Evolutionary conservation across 2,113 vertebrate genomes (phyloP).

Genomic region (Calyptommatus sinebrachiatus): DNA sequence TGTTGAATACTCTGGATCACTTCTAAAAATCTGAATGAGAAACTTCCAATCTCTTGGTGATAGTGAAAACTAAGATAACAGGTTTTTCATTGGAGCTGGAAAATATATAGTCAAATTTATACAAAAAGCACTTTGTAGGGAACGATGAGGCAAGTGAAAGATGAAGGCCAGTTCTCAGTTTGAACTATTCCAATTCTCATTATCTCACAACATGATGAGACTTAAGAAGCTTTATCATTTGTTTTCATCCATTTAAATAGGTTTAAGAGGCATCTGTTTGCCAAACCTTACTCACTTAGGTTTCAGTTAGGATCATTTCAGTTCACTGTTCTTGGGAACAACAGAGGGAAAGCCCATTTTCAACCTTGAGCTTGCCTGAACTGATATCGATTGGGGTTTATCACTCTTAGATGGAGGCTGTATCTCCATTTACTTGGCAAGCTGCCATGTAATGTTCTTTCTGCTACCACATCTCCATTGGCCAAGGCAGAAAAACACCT

Average conservation of each 20-base stretch:
- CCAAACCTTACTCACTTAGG: neutral
- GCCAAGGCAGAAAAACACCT: no score
- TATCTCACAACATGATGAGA: no score
- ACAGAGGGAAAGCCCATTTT: neutral
- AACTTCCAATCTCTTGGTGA: neutral
- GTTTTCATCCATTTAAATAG: neutral
- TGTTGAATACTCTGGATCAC: neutral
- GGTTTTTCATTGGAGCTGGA: neutral
- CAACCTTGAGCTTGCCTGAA: neutral
- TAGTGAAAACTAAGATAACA: neutral
- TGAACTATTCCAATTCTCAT: no score
- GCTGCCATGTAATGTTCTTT: no score
- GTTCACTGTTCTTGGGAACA: neutral
- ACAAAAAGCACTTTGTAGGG: neutral
- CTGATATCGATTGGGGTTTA: neutral
- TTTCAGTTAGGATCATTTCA: neutral
- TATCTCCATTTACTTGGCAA: no score
- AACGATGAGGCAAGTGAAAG: neutral
- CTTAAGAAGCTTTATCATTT: neutral
- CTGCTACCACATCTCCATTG: no score
- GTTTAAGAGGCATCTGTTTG: neutral
- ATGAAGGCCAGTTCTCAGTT: neutral
- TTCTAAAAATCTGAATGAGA: neutral
- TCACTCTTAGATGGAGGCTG: neutral
- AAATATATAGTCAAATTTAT: neutral